Evolutionary conservation across 1,140 invertebrate species (phyloP).

Genomic region (Bombus consobrinus): DNA sequence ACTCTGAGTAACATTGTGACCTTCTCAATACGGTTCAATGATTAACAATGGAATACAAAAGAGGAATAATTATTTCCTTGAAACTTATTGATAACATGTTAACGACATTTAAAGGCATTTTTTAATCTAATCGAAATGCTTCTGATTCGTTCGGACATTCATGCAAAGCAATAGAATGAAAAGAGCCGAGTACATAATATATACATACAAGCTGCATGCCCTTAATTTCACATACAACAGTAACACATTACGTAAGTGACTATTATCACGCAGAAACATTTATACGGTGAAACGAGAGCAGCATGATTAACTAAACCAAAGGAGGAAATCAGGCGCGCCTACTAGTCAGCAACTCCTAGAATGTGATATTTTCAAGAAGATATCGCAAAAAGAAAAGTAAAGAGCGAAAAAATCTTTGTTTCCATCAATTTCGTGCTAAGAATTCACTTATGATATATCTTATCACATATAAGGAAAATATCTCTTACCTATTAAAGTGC

Average conservation of each 20-base stretch:
- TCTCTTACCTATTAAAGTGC: neutral
- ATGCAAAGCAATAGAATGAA: too few species aligned
- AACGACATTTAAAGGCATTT: neutral
- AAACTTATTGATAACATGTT: neutral
- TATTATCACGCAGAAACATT: slow-evolving; percentile 53
- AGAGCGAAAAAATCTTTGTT: neutral
- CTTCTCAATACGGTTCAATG: neutral
- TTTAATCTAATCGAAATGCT: neutral
- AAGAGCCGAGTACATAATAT: neutral
- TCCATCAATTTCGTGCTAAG: too few species aligned
- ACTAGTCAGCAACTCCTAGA: neutral
- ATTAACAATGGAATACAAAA: neutral
- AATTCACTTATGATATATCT: neutral
- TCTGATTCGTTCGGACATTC: too few species aligned
- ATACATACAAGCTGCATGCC: neutral
- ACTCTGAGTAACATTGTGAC: neutral
- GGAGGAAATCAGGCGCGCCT: too few species aligned
- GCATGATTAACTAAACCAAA: neutral
- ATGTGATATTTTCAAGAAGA: neutral
- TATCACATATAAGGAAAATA: neutral
- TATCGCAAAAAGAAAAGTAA: neutral
- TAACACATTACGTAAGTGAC: slow-evolving; percentile 43
- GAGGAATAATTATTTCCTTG: neutral
- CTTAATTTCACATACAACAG: slow-evolving; percentile 35
- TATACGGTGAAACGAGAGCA: slow-evolving; percentile 29